phyloP scores from a whole-genome alignment of 2,888 invertebrate genomes.

The Caenorhabditis sinica region DNA sequence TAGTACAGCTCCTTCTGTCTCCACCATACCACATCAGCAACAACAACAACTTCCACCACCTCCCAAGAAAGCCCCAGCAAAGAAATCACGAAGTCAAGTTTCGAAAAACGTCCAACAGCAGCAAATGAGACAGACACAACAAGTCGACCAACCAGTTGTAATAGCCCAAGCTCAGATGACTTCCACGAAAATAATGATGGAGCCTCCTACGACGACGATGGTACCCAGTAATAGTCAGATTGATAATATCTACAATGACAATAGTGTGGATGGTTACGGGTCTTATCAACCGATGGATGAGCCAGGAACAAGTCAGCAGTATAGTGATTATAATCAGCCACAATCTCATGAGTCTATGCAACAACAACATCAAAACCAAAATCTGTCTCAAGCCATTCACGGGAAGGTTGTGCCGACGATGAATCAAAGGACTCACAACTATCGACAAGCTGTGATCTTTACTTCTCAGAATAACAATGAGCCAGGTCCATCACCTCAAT shows the following conservation, averaged over 20 bases:
- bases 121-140: conserved; percentile 5
- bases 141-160: neutral
- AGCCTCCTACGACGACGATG: conserved; percentile 52
- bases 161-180: conserved; percentile 32
- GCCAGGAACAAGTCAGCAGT: conserved; percentile 49
- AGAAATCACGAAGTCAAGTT: neutral
- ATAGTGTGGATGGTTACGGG: neutral
- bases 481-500: conserved; percentile 46
- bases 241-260: conserved; percentile 21
- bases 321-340: conserved; percentile 39
- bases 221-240: conserved; percentile 38
- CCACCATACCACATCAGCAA: neutral
- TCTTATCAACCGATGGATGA: conserved; percentile 49
- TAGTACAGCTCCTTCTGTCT: neutral
- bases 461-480: conserved; percentile 25
- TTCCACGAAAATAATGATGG: conserved; percentile 39
- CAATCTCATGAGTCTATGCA: conserved; percentile 18
- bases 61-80: neutral
- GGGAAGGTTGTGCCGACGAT: conserved; percentile 43
- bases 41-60: neutral
- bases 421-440: conserved; percentile 36
- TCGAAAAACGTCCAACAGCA: conserved; percentile 18
- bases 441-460: conserved; percentile 22
- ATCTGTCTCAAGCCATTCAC: conserved; percentile 36
- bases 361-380: conserved; percentile 24